phyloP scores from a whole-genome alignment of 1,140 invertebrate species.

The Euschistus heros region DNA sequence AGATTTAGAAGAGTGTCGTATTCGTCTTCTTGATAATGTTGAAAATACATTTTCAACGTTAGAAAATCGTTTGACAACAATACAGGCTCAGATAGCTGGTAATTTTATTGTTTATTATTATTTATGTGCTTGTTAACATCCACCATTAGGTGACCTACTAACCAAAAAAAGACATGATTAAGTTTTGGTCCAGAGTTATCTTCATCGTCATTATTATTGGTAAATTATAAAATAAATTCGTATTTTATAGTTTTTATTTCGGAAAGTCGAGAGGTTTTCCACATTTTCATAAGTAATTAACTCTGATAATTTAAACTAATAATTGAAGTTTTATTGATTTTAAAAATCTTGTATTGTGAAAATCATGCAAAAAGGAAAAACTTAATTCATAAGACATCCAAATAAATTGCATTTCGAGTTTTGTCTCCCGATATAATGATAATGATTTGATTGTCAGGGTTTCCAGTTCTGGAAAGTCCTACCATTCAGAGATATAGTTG shows the following conservation, averaged over 20 bases:
- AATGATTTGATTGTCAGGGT: no score
- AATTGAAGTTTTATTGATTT: no score
- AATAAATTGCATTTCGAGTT: no score
- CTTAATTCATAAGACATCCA: no score
- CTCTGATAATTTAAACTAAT: no score
- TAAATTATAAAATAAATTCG: slow-evolving; percentile 11
- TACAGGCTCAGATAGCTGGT: slow-evolving; percentile 69
- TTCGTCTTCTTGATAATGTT: slow-evolving; percentile 66
- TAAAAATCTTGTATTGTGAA: no score
- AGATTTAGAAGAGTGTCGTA: slow-evolving; percentile 62
- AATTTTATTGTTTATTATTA: slow-evolving; percentile 11
- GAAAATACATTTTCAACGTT: slow-evolving; percentile 60
- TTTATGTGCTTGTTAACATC: neutral
- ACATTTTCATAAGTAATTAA: neutral
- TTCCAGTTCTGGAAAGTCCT: no score
- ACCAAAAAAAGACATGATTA: neutral
- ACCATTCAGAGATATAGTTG: no score
- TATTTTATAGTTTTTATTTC: slow-evolving; percentile 9
- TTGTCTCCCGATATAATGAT: no score
- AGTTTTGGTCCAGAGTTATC: neutral
- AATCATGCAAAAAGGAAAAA: no score
- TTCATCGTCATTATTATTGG: slow-evolving; percentile 1
- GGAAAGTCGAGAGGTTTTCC: slow-evolving; percentile 1
- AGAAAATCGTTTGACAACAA: slow-evolving; percentile 55
- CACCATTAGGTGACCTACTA: neutral